phyloP scores from a whole-genome alignment of 2,888 invertebrate species.

The Petrolisthes manimaculis region DNA sequence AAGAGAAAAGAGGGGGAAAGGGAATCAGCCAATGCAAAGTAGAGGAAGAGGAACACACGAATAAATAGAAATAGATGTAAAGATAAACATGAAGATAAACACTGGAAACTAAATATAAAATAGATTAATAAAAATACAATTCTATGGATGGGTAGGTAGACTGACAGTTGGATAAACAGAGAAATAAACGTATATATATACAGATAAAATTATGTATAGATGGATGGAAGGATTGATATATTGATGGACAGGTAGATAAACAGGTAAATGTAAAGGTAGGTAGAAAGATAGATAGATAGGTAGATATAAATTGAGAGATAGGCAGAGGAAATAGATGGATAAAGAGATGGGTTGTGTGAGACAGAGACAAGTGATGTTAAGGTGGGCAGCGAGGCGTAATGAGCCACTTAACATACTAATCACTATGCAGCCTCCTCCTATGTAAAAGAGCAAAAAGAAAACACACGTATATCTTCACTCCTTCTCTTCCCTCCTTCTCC shows the following conservation, averaged over 20 bases:
- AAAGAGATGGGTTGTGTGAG: not conserved
- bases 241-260: no score
- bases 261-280: no score
- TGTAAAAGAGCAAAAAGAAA: not conserved
- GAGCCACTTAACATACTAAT: constrained; percentile 27
- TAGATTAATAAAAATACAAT: no score
- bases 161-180: no score
- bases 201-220: no score
- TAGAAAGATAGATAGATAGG: no score
- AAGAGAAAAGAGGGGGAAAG: not conserved
- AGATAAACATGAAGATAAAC: not conserved
- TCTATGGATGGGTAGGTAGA: no score
- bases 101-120: not conserved
- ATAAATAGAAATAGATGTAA: not conserved
- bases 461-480: not conserved
- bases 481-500: not conserved
- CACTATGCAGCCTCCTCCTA: constrained; percentile 10
- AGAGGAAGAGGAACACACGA: not conserved
- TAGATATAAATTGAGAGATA: no score
- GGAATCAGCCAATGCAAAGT: not conserved
- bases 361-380: not conserved
- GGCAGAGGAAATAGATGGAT: no score
- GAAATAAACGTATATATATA: no score
- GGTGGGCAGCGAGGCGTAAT: constrained; percentile 4
- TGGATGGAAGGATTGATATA: no score